Evolutionary conservation across 1,140 invertebrate species (phyloP), one percentile per base, ranked within the genome.

Genomic region (Geopemphigus sp.): DNA sequence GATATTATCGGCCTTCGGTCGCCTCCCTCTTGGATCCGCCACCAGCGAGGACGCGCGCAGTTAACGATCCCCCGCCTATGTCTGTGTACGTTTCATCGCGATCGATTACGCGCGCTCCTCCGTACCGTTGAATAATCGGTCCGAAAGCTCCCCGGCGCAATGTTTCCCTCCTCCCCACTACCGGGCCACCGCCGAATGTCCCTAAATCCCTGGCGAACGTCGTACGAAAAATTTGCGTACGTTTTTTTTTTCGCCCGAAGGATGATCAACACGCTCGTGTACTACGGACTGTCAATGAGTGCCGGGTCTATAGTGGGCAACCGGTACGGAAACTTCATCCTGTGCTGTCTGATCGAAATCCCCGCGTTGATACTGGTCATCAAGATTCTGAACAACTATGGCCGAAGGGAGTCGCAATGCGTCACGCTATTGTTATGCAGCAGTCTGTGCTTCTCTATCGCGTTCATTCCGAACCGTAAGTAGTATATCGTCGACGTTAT

Each of bases 201-300:
- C n/a, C n/a, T n/a, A n/a, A n/a, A n/a, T n/a, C n/a, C n/a, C n/a
- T n/a, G 32, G 32, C 8, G 32, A 4, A 39, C 32, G 8, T 39
- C 8, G 32, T 39, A 39, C n/a, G n/a, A n/a, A 39, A 39, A 39
- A 39, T 39, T 39, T 39, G 32, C 8, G 32, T 39, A 39, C 32
- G 32, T 39, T 39, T 4, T 39, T n/a, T n/a, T n/a, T n/a, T n/a
- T n/a, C 8, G 32, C 32, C 32, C 32, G 32, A 39, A 91, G 91
- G 91, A 88, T 89, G 29, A 88, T 90, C 10, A 91, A 91, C 84
- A 88, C 89, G 10, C 89, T 92, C 76, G 88, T 92, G 3, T 93
- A 89, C 82, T 93, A 92, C 83, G 92, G 91, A 4, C 84, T 93
- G 19, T 90, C 91, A 0, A 85, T 93, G 39, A 92, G 92, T 83